A percentile compares a stretch with the other conserved stretches of the same genome.
phyloP scores from a whole-genome alignment of 1,140 invertebrate species.

The Chironomus tepperi region DNA sequence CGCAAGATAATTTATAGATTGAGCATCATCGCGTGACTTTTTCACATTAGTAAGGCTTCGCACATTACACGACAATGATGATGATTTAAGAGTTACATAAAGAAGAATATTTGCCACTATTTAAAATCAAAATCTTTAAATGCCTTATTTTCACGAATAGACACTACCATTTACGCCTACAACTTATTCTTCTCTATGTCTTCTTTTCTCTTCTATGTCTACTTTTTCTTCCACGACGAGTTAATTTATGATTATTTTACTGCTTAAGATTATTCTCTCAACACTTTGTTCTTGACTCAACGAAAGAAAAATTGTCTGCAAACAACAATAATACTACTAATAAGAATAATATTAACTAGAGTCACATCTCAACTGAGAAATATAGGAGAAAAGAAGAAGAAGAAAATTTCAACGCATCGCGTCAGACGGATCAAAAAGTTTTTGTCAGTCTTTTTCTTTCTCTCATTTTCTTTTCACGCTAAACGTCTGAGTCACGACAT shows the following conservation, averaged over 20 bases:
- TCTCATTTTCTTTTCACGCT: no score
- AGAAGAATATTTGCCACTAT: not conserved
- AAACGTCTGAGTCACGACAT: not conserved
- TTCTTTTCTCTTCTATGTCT: no score
- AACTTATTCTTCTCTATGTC: no score
- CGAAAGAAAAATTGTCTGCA: no score
- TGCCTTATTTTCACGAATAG: no score
- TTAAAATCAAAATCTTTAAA: not conserved
- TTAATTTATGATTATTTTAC: conserved; percentile 12
- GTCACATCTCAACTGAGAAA: no score
- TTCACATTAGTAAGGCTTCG: not conserved
- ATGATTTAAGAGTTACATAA: not conserved
- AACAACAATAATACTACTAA: no score
- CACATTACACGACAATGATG: not conserved
- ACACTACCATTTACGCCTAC: no score
- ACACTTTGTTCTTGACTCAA: conserved; percentile 5
- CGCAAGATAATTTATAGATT: no score
- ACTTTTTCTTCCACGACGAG: not conserved
- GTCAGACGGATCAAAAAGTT: not conserved
- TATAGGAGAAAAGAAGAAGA: not conserved
- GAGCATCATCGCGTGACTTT: not conserved
- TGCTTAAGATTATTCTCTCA: conserved; percentile 9
- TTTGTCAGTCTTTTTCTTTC: not conserved
- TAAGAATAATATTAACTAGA: no score
- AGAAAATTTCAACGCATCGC: not conserved